Base-by-base conservation (phyloP, 92 coral and sea anemone genomes). In the Epizoanthus scotinus region DNA sequence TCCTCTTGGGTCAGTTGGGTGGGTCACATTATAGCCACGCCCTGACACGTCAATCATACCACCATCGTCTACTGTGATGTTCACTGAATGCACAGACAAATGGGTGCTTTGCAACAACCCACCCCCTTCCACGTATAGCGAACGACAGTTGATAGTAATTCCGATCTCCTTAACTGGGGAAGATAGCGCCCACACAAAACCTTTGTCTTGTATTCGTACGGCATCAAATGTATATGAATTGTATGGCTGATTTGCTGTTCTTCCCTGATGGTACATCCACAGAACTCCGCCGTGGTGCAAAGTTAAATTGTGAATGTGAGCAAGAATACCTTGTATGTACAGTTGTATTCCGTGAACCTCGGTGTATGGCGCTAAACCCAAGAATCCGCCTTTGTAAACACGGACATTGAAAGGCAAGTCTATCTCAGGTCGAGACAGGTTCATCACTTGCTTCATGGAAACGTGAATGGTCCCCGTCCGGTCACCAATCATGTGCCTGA, bases 1-100 rank as follows among this genome's bases (percentile, higher is more conserved):
- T 19, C 72, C 42, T 14, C 38, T 65, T 4, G 65, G 66, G 72
- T 90, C 90, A 2, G 94, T 65, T 4, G 65, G 66, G 72, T 90
- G 94, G 5, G 94, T 83, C 18, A 71, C 64, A 55, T 86, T 90
- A 75, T 86, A 90, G 2, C 94, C 94, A 31, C 81, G 86, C 0
- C 86, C 87, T 44, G 84, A 85, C 0, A 79, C 88, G 27, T 70
- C 67, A 28, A 90, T 84, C 13, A 38, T 19, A 1, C 94, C 94
- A 19, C 90, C 94, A 77, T 90, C 94, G 65, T 90, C 94, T 31
- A 90, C 81, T 52, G 94, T 90, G 53, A 86, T 65, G 84, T 90
- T 90, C 57, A 83, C 86, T 28, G 94, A 82, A 77, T 68, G 42
- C n/a, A 90, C 27, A 8, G 86, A 78, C 0, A 88, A 87, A n/a